These are phyloP conservation scores for Pitangus sulphuratus DNA, from an alignment of 2,797 vertebrate genomes.

Conservation along the genomic window DNA sequence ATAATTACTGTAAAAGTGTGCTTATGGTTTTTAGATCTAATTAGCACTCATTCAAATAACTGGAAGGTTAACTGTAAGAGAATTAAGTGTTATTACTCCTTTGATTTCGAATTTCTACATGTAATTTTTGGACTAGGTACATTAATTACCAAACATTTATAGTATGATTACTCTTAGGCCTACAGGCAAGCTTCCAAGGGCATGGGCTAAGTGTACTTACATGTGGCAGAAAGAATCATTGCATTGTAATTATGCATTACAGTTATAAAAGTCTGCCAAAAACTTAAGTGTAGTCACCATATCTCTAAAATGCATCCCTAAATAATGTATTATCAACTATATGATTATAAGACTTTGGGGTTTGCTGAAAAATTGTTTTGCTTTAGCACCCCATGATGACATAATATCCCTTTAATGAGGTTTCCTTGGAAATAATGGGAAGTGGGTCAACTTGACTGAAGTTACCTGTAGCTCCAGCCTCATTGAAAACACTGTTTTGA, in stretches of 20 bases:
- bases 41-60: slow-evolving; percentile 58
- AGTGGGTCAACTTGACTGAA: not conserved
- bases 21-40: slow-evolving; percentile 56
- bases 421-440: not conserved
- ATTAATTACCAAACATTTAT: slow-evolving; percentile 57
- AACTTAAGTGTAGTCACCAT: not conserved
- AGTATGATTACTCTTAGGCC: slow-evolving; percentile 30
- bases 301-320: not conserved
- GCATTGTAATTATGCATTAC: not conserved
- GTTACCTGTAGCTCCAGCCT: not conserved
- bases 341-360: not conserved
- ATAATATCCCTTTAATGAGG: not conserved
- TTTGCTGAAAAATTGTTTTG: not conserved
- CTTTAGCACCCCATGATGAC: rapidly evolving
- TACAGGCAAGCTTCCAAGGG: slow-evolving; percentile 27
- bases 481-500: not conserved
- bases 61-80: slow-evolving; percentile 47
- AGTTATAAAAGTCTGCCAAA: not conserved
- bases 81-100: slow-evolving; percentile 60
- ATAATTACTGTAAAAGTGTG: slow-evolving; percentile 34
- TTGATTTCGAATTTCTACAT: slow-evolving; percentile 46
- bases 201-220: not conserved
- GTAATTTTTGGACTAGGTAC: slow-evolving; percentile 20
- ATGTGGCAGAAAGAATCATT: not conserved
- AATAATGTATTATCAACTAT: not conserved